Conservation (phyloP, 1,140 invertebrate genomes). For the Brachionus angularis region DNA sequence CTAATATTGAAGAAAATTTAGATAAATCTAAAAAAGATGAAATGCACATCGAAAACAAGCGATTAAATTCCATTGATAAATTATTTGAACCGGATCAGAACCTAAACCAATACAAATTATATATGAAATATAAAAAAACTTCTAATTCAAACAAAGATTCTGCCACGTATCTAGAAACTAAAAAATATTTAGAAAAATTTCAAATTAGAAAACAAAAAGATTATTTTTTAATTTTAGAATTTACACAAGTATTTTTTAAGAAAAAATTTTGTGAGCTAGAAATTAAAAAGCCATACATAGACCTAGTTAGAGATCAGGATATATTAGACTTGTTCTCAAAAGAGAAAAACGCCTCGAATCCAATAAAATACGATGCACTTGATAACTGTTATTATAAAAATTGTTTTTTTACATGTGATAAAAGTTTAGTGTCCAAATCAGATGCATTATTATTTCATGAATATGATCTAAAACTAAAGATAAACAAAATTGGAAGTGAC, state of each 20-base stretch:
- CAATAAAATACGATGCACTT: not conserved
- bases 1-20: too few species aligned
- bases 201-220: not conserved
- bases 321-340: too few species aligned
- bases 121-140: not conserved
- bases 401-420: conserved; percentile 31
- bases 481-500: too few species aligned
- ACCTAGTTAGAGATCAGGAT: too few species aligned
- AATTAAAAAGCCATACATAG: too few species aligned
- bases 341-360: too few species aligned
- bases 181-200: not conserved
- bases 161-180: not conserved
- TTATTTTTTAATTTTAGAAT: conserved; percentile 19
- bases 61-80: not conserved
- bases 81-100: not conserved
- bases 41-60: too few species aligned
- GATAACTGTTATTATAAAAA: conserved; percentile 40
- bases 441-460: conserved; percentile 34
- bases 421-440: not conserved
- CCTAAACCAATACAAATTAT: not conserved
- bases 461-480: not conserved
- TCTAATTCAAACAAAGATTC: not conserved
- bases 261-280: not conserved
- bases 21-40: too few species aligned
- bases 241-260: not conserved